Evolutionary conservation across 2,888 invertebrate species (phyloP).

Genomic region (Herminia tarsipennalis): DNA sequence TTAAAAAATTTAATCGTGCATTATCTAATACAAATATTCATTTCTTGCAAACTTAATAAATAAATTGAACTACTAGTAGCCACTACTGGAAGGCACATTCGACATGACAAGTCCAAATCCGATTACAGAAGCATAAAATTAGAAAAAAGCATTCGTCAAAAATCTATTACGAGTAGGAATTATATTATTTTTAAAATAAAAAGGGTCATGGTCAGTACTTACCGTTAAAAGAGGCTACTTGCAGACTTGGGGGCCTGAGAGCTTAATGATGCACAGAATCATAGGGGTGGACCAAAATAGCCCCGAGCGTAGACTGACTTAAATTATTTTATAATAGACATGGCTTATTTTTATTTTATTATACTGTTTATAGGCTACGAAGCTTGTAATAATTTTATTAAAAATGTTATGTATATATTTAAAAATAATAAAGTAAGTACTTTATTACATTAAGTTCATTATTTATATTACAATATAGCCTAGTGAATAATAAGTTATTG

Average conservation of each 20-base stretch:
- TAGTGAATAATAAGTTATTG: too few species aligned
- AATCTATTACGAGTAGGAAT: neutral
- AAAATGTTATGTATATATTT: too few species aligned
- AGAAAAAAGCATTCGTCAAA: neutral
- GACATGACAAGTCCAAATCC: too few species aligned
- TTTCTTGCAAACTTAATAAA: too few species aligned
- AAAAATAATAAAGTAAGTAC: too few species aligned
- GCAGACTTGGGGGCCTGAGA: slow-evolving; percentile 19
- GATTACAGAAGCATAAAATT: neutral
- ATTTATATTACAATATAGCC: too few species aligned
- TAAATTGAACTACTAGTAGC: too few species aligned
- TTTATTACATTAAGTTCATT: too few species aligned
- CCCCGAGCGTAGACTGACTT: neutral
- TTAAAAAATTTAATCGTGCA: too few species aligned
- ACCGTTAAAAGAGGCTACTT: slow-evolving; percentile 32
- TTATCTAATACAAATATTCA: too few species aligned
- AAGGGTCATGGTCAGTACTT: slow-evolving; percentile 47
- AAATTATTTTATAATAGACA: slow-evolving; percentile 7
- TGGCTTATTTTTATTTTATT: neutral
- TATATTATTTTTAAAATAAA: slow-evolving; percentile 10
- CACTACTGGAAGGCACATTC: too few species aligned
- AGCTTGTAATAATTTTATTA: too few species aligned
- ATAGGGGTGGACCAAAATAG: slow-evolving; percentile 7
- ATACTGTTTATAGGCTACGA: neutral
- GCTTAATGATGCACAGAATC: slow-evolving; percentile 14